Evolutionary conservation across 2,888 invertebrate species (phyloP).

Genomic region (Thymelicus acteon): DNA sequence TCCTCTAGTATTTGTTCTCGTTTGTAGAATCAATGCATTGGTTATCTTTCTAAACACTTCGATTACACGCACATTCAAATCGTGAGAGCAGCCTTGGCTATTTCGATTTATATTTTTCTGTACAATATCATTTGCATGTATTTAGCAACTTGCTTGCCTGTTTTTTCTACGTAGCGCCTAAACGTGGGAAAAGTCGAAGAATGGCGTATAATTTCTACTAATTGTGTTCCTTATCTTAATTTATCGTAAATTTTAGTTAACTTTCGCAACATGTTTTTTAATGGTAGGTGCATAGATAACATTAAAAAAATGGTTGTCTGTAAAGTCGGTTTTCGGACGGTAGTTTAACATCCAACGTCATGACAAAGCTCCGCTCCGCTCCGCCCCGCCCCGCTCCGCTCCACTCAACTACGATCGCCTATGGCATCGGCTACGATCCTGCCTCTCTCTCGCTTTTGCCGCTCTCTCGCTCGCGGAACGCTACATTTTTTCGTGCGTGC

Average conservation of each 20-base stretch:
- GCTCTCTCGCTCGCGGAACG: no score
- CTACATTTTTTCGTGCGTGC: no score
- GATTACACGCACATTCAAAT: constrained; percentile 36
- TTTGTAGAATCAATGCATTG: background rate
- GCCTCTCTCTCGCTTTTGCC: no score
- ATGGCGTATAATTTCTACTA: constrained; percentile 29
- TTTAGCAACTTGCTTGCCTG: constrained; percentile 30
- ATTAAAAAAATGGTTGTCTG: no score
- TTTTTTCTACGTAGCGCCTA: constrained; percentile 19
- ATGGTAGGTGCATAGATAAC: background rate
- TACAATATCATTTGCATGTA: constrained; percentile 46
- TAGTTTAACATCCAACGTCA: no score
- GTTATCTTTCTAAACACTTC: background rate
- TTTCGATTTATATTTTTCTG: constrained; percentile 44
- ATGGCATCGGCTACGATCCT: no score
- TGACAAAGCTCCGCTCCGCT: no score
- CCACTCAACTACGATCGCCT: no score
- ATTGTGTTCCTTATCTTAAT: constrained; percentile 29
- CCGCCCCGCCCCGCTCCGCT: no score
- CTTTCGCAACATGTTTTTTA: background rate
- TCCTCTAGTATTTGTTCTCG: background rate
- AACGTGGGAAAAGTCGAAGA: constrained; percentile 31
- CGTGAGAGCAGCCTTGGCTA: constrained; percentile 47
- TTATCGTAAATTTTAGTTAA: constrained; percentile 14
- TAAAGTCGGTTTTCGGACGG: no score